Evolutionary conservation across 1,140 invertebrate genomes (phyloP), one percentile per base, ranked within the genome.

Genomic region (Pachyrhynchus sulphureomaculatus): DNA sequence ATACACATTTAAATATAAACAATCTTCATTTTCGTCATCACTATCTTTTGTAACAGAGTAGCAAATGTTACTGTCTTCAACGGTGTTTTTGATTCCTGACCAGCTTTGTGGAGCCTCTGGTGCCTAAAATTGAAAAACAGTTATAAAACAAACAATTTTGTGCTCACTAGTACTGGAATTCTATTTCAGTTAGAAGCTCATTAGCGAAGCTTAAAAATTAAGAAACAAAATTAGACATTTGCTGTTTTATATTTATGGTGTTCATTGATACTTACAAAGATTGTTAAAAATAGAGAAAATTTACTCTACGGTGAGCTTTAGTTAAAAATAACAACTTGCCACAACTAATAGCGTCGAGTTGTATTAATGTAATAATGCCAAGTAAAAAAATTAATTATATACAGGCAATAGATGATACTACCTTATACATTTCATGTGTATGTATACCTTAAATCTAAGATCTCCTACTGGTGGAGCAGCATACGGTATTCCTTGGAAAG

Each of bases 31-130:
- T 33, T 59, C 56, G 5, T 59, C 47, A 3, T 49, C 45, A 21
- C 56, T 59, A 23, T 59, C 56, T 5, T 41, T 59, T 59, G 49
- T 59, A 32, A 59, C 37, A 5, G 56, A 59, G 32, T 39, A 59
- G 24, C 47, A 49, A 9, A 59, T 51, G 20, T 59, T 24, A 6
- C 26, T 23, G 15, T 59, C 56, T 51, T 49, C 10, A 4, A 34
- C 39, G 10, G 56, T 51, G 15, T 59, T 42, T 51, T 23, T 59
- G 10, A 42, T 36, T 4, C 45, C 56, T 12, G 29, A 33, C 56
- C 56, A 59, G 10, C 12, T 39, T 24, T 2, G 6, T 8, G 56
- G 36, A 6, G 23, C n/a, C 42, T 51, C n/a, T 2, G 56, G 56
- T 23, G 56, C 21, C 56, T 59, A 33, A 42, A 26, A 53, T 21